Evolutionary conservation across 2,888 invertebrate species (phyloP).

Genomic region (Conchocele bisecta): DNA sequence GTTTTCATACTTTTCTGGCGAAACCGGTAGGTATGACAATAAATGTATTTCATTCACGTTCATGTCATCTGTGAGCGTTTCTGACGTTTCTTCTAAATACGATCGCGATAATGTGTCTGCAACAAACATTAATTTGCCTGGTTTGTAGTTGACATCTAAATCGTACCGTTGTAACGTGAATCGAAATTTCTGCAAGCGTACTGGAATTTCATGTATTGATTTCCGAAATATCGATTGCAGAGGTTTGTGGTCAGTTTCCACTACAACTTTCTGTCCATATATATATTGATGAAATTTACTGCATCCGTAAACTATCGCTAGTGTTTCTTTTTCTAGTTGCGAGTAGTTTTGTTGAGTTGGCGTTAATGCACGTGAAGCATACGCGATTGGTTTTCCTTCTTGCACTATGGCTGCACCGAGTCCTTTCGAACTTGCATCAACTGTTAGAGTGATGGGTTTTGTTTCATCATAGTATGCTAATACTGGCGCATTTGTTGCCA

Average conservation of each 20-base stretch:
- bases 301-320: slow-evolving; percentile 28
- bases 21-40: slow-evolving; percentile 6
- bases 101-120: slow-evolving; percentile 24
- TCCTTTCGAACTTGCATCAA: slow-evolving; percentile 61
- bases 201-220: slow-evolving; percentile 25
- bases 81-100: slow-evolving; percentile 7
- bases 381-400: slow-evolving; percentile 43
- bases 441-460: slow-evolving; percentile 27
- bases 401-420: slow-evolving; percentile 55
- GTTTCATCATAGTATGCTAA: slow-evolving; percentile 45
- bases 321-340: slow-evolving; percentile 25
- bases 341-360: slow-evolving; percentile 16
- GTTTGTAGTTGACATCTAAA: slow-evolving; percentile 15
- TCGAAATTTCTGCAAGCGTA: slow-evolving; percentile 21
- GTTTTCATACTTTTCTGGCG: slow-evolving; percentile 6
- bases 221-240: slow-evolving; percentile 15
- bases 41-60: slow-evolving; percentile 15
- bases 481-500: slow-evolving; percentile 42
- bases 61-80: slow-evolving; percentile 5
- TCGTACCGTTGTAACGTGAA: slow-evolving; percentile 28
- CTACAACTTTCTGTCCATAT: slow-evolving; percentile 12
- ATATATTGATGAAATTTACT: slow-evolving; percentile 34
- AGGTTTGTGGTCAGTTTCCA: slow-evolving; percentile 40
- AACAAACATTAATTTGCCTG: slow-evolving; percentile 24
- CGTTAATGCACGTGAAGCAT: slow-evolving; percentile 24